phyloP scores from a whole-genome alignment of 1,140 invertebrate genomes.

The Trichoplusia ni region DNA sequence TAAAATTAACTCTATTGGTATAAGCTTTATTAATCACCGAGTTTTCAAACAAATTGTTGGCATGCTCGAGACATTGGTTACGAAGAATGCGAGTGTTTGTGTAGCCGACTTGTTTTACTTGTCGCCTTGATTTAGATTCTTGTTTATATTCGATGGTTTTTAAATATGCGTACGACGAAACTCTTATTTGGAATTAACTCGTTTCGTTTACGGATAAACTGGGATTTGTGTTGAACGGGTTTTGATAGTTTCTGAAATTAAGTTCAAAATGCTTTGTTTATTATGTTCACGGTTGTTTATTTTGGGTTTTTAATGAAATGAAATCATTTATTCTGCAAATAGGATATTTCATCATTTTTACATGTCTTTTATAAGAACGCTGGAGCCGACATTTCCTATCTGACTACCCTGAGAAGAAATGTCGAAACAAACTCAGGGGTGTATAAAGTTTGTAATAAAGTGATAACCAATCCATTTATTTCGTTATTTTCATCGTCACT shows the following conservation, averaged over 20 bases:
- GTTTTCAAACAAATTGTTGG: constrained; percentile 66
- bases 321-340: too few species aligned
- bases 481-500: too few species aligned
- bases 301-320: neutral
- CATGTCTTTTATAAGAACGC: too few species aligned
- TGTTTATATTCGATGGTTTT: constrained; percentile 21
- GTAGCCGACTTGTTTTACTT: constrained; percentile 28
- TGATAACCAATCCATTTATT: too few species aligned
- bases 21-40: constrained; percentile 70
- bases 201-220: neutral
- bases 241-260: neutral
- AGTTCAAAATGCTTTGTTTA: too few species aligned
- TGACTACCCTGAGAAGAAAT: too few species aligned
- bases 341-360: too few species aligned
- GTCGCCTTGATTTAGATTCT: constrained; percentile 24
- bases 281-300: neutral
- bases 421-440: too few species aligned
- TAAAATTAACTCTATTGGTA: constrained; percentile 75
- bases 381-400: too few species aligned
- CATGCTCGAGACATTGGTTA: constrained; percentile 51
- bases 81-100: constrained; percentile 42
- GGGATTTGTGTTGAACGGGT: neutral
- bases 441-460: too few species aligned
- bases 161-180: constrained; percentile 20
- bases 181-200: constrained; percentile 12